Evolutionary conservation across 2,888 invertebrate genomes (phyloP).

Genomic region (Mesoligia furuncula): DNA sequence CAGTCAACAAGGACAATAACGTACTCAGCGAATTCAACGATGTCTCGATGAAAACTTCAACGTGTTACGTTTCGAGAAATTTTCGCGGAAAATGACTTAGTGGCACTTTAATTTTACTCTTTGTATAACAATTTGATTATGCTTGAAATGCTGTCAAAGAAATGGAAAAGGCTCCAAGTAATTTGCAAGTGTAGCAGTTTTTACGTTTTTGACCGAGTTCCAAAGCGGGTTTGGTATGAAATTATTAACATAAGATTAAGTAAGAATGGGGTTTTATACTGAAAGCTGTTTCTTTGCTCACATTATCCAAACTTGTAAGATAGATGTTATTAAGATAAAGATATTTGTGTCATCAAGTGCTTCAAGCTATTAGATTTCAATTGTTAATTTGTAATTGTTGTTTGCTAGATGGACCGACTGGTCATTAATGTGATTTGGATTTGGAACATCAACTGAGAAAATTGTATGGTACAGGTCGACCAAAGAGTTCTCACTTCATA

Average conservation of each 20-base stretch:
- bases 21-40: too few relatives aligned
- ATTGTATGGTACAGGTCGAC: too few relatives aligned
- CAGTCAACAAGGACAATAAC: too few relatives aligned
- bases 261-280: neutral
- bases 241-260: conserved; percentile 7
- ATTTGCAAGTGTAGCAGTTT: conserved; percentile 16
- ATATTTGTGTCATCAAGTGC: neutral
- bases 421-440: too few relatives aligned
- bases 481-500: too few relatives aligned
- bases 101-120: neutral
- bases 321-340: neutral
- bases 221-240: conserved; percentile 3
- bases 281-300: neutral
- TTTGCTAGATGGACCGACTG: too few relatives aligned
- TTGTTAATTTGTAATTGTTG: neutral
- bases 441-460: too few relatives aligned
- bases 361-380: neutral
- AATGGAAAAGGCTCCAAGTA: conserved; percentile 8
- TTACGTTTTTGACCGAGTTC: conserved; percentile 17
- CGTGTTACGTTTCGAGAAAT: too few relatives aligned
- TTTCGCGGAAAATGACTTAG: neutral
- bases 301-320: neutral
- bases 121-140: neutral
- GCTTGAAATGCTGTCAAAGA: conserved; percentile 2
- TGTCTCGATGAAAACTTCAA: too few relatives aligned